phyloP scores from a whole-genome alignment of 2,888 invertebrate species.

The Formica aserva region DNA sequence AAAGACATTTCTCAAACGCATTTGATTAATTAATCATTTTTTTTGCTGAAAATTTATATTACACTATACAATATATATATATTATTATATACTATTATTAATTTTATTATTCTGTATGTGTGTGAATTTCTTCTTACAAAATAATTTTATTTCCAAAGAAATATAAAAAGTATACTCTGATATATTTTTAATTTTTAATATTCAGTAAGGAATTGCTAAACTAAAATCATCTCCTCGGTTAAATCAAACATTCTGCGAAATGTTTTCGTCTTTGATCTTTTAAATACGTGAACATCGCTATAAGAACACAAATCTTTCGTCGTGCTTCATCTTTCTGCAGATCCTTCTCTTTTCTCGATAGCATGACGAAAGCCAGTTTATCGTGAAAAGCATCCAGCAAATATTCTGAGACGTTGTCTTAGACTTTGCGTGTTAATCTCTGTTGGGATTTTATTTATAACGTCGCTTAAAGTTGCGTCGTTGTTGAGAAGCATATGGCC shows the following conservation, averaged over 20 bases:
- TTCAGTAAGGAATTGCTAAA: background rate
- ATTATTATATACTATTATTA: background rate
- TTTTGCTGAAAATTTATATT: background rate
- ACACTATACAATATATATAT: background rate
- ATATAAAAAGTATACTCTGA: background rate
- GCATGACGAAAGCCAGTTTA: conserved; percentile 72
- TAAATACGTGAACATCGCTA: conserved; percentile 62
- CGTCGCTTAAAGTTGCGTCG: conserved; percentile 32
- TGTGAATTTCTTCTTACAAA: background rate
- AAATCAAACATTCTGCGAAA: background rate
- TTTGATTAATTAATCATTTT: background rate
- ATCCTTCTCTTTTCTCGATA: conserved; percentile 53
- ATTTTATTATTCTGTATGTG: background rate
- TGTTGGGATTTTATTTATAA: conserved; percentile 64
- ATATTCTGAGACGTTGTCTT: conserved; percentile 29
- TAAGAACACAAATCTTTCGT: conserved; percentile 62
- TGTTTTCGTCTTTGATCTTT: conserved; percentile 59
- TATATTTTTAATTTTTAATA: background rate
- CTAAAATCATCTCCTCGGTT: background rate
- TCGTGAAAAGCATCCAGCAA: conserved; percentile 67
- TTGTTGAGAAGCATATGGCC: conserved; percentile 48
- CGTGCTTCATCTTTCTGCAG: conserved; percentile 32
- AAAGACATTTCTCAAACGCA: background rate
- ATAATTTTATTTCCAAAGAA: background rate
- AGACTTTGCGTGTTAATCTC: background rate